Evolutionary conservation across 2,113 vertebrate species (phyloP).

Genomic region (Glaucidium brasilianum): DNA sequence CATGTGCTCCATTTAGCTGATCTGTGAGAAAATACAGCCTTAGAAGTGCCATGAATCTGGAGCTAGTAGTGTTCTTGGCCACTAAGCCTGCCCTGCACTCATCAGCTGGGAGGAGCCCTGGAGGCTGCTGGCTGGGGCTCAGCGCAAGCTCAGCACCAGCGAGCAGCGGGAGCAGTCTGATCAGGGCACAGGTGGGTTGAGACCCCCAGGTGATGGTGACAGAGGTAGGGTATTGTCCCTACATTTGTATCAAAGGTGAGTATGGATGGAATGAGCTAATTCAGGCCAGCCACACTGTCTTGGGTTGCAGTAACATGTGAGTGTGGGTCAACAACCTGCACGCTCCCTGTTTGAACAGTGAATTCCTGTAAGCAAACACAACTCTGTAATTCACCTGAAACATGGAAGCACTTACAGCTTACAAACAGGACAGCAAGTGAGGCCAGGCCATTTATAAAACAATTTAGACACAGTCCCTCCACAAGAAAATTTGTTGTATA

Average conservation of each 20-base stretch:
- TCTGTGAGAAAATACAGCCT: neutral
- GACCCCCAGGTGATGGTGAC: neutral
- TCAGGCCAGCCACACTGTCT: neutral
- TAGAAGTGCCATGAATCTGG: neutral
- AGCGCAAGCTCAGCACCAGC: neutral
- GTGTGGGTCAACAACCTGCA: neutral
- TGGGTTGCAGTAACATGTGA: neutral
- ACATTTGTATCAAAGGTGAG: neutral
- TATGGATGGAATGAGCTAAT: neutral
- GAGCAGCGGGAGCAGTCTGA: neutral
- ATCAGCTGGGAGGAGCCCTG: fast-evolving
- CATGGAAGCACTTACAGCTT: neutral
- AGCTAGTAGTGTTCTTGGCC: neutral
- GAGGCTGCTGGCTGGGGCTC: neutral
- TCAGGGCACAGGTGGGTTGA: neutral
- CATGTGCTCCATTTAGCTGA: fast-evolving
- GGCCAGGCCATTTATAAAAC: neutral
- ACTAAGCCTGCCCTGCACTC: neutral
- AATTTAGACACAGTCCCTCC: neutral
- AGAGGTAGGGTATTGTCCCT: no score
- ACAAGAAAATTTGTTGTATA: neutral
- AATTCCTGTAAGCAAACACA: neutral
- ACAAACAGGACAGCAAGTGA: neutral
- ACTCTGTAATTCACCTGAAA: neutral
- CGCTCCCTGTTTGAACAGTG: neutral